Conservation (phyloP, 2,797 vertebrate genomes). For the Lutjanus argentimaculatus region DNA sequence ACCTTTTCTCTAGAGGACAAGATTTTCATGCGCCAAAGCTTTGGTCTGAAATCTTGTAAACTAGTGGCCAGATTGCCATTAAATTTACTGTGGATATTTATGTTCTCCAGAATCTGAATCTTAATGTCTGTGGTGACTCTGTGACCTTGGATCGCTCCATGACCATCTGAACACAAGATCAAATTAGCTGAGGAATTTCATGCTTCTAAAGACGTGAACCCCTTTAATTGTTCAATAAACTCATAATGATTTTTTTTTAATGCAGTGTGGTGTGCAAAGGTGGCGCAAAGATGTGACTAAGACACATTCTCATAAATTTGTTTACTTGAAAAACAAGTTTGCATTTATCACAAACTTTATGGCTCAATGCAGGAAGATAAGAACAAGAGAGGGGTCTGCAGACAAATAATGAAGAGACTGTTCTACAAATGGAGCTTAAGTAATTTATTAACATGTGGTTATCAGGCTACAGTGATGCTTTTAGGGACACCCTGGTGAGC, state of each 20-base stretch:
- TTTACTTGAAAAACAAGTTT: neutral
- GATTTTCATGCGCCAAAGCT: neutral
- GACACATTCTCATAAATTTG: neutral
- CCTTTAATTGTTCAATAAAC: neutral
- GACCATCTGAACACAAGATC: neutral
- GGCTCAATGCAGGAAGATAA: neutral
- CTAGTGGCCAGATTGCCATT: neutral
- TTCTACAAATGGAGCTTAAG: neutral
- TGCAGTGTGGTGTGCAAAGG: too few relatives aligned
- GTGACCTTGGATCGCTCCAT: neutral
- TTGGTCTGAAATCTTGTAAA: neutral
- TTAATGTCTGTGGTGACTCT: neutral
- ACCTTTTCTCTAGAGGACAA: too few relatives aligned
- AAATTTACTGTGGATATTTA: neutral
- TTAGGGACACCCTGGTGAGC: too few relatives aligned
- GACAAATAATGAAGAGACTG: neutral
- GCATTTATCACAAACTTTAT: neutral
- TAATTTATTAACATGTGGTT: too few relatives aligned
- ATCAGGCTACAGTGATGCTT: too few relatives aligned
- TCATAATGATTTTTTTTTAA: neutral
- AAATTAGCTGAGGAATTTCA: neutral
- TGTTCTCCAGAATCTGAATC: neutral
- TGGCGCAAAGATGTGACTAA: neutral
- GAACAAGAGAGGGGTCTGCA: neutral
- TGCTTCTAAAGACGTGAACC: neutral